Evolutionary conservation across 2,797 vertebrate species (phyloP), one percentile per base, ranked within the genome.

Genomic region (Scomberomorus guttatus): DNA sequence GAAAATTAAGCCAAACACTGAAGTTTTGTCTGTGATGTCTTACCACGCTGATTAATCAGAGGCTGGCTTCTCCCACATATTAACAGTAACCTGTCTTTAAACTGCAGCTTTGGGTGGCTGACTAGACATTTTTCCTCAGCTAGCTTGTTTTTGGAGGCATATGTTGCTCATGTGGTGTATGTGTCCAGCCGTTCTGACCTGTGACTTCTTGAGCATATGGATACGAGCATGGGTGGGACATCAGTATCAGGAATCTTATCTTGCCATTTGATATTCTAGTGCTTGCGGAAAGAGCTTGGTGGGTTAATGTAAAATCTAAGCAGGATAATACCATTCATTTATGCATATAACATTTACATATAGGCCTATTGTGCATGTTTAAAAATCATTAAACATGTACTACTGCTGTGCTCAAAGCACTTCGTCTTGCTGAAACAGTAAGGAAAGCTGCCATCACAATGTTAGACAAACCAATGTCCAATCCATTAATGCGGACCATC

Each of bases 401-500:
- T 54, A 48, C 11, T 20, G 42, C n/a, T 22, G 34, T 37, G 1
- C 52, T 39, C 52, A 74, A 46, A 79, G 2, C 20, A 37, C 29
- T 72, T 32, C 9, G 6, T 44, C 13, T 59, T 54, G 32, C 48
- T 48, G 27, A 55, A 56, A 61, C 18, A 82, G 61, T 27, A 60
- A 58, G 12, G 32, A 63, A 63, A 60, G 15, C 42, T 66, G 25
- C 57, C 25, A 61, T 57, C 27, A 39, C 32, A 74, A 6, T 80
- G 34, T 63, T 34, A 48, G 44, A 77, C 48, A 64, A 80, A 59
- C 29, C 65, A 83, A n/a, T 72, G 55, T 66, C 75, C 70, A 58
- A 64, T 79, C 34, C 22, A 80, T 84, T 77, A 80, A 79, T 71
- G 54, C 39, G 78, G 32, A 44, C 46, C 27, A 61, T 66, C 20